phyloP scores from a whole-genome alignment of 2,113 vertebrate species.

The Chloroceryle aenea region DNA sequence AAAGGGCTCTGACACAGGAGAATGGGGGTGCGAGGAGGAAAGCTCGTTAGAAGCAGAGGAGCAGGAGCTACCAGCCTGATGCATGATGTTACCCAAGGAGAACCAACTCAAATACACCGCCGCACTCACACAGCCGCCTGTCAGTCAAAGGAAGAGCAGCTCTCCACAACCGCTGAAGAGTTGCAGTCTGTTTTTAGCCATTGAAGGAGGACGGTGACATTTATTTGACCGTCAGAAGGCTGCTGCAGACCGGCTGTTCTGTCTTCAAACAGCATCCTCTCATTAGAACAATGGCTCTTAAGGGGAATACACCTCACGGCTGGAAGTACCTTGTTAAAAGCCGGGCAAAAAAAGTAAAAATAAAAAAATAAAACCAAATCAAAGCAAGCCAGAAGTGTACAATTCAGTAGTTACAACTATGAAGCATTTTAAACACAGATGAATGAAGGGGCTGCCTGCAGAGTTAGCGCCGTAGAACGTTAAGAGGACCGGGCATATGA shows the following conservation, averaged over 20 bases:
- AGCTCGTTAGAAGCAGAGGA: not conserved
- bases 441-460: no score
- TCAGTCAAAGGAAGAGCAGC: constrained; percentile 21
- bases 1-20: not conserved
- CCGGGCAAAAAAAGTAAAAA: no score
- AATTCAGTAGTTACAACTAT: no score
- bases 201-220: constrained; percentile 43
- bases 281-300: not conserved
- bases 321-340: not conserved
- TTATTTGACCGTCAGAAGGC: constrained; percentile 44
- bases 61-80: not conserved
- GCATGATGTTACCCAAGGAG: not conserved
- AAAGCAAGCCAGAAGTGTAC: no score
- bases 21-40: not conserved
- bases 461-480: not conserved
- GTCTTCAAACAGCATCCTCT: constrained; percentile 27
- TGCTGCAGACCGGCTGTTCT: not conserved
- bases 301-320: not conserved
- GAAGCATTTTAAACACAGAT: no score
- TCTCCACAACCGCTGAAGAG: not conserved
- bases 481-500: not conserved
- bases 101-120: not conserved
- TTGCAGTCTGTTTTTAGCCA: constrained; percentile 40
- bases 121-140: constrained; percentile 32
- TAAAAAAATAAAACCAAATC: no score